Evolutionary conservation across 1,140 invertebrate genomes (phyloP).

Genomic region (Ridgeia piscesae): DNA sequence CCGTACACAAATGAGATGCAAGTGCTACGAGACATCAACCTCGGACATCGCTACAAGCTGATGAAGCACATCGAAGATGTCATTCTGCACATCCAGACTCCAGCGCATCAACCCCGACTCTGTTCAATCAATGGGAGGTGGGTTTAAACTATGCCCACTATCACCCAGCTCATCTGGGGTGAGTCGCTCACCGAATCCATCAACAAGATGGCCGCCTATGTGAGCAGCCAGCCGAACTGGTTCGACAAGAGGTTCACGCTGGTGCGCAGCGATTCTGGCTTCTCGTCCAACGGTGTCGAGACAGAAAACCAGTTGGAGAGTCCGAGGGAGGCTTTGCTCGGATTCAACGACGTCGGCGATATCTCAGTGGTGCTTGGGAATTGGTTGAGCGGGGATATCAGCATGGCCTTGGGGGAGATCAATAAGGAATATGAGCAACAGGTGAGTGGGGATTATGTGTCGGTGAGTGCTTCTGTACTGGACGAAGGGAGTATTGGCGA

Average conservation of each 20-base stretch:
- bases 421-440: neutral
- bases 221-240: neutral
- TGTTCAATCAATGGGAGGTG: neutral
- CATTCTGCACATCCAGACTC: neutral
- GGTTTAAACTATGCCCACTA: neutral
- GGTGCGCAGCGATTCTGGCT: neutral
- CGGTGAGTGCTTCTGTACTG: neutral
- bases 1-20: neutral
- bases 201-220: neutral
- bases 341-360: neutral
- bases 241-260: neutral
- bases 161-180: neutral
- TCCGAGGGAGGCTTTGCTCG: neutral
- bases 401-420: neutral
- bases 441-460: neutral
- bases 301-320: neutral
- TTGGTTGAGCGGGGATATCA: neutral
- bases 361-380: neutral
- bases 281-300: neutral
- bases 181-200: neutral
- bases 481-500: neutral
- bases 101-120: neutral
- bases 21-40: neutral
- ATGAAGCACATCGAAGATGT: slow-evolving; percentile 18
- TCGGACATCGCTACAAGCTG: neutral